Percentiles rank a stretch among this genome's conserved stretches.
phyloP scores from a whole-genome alignment of 2,888 invertebrate genomes.

The Pheosia gnoma region DNA sequence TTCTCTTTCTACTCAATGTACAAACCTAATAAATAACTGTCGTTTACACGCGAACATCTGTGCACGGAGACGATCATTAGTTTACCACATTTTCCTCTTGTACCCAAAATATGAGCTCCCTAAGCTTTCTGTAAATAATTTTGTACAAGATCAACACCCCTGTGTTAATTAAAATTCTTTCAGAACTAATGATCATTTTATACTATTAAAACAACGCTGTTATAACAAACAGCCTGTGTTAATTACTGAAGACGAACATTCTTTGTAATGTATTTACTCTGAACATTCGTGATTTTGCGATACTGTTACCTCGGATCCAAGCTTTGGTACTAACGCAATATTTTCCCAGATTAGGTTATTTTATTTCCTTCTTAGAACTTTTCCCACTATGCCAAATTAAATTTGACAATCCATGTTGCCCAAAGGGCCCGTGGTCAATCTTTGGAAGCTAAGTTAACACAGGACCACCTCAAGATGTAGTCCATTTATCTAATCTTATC shows the following conservation, averaged over 20 bases:
- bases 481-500: neutral
- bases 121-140: conserved; percentile 1
- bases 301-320: neutral
- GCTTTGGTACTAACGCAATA: neutral
- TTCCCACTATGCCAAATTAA: conserved; percentile 12
- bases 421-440: neutral
- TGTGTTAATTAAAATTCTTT: neutral
- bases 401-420: conserved; percentile 10
- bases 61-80: conserved; percentile 32
- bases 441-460: neutral
- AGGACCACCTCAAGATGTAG: neutral
- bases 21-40: conserved; percentile 45
- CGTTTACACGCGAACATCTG: conserved; percentile 43
- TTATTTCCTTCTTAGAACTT: conserved; percentile 17
- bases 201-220: too few species aligned
- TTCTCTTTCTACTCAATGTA: conserved; percentile 33
- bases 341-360: neutral
- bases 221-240: too few species aligned
- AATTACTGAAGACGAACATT: too few species aligned
- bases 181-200: too few species aligned
- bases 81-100: conserved; percentile 22
- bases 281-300: too few species aligned
- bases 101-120: neutral
- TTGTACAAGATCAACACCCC: neutral
- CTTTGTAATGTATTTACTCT: too few species aligned